phyloP scores from a whole-genome alignment of 2,888 invertebrate genomes.

The Meiosimyza decipiens region DNA sequence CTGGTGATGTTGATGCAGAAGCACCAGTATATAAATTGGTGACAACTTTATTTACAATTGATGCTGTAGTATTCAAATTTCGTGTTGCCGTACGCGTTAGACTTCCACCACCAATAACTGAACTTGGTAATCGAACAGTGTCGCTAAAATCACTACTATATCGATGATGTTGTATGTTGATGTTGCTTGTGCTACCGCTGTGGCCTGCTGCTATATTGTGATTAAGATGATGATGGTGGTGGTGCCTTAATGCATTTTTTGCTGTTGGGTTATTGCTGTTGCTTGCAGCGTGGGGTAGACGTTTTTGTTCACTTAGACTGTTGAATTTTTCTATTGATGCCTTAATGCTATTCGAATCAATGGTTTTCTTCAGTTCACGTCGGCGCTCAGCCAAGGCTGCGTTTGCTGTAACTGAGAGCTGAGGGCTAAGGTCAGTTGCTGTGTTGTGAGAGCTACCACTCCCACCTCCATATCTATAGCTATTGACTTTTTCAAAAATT shows the following conservation, averaged over 20 bases:
- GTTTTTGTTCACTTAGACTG: constrained; percentile 62
- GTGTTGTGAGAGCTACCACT: constrained; percentile 31
- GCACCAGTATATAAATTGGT: constrained; percentile 45
- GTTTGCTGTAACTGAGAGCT: constrained; percentile 16
- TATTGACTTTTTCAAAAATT: constrained; percentile 57
- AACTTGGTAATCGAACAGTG: constrained; percentile 42
- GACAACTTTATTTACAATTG: constrained; percentile 45
- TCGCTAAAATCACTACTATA: constrained; percentile 47
- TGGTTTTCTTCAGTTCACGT: constrained; percentile 47
- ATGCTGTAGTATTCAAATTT: constrained; percentile 41
- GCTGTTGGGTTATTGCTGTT: constrained; percentile 35
- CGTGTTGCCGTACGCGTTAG: constrained; percentile 59
- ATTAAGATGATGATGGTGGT: neutral
- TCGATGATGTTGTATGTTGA: constrained; percentile 59
- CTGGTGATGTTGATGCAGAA: constrained; percentile 35
- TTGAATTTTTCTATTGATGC: constrained; percentile 65
- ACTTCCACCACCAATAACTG: constrained; percentile 53
- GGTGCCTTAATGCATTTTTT: constrained; percentile 8
- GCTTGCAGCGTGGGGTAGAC: constrained; percentile 48
- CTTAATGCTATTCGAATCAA: constrained; percentile 62
- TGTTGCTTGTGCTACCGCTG: constrained; percentile 55
- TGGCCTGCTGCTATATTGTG: constrained; percentile 12
- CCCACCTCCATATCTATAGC: constrained; percentile 57
- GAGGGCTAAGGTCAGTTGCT: constrained; percentile 20
- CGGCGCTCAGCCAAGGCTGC: constrained; percentile 19